Conservation (phyloP, 2,888 invertebrate genomes). For the Lepidonotus clava region DNA sequence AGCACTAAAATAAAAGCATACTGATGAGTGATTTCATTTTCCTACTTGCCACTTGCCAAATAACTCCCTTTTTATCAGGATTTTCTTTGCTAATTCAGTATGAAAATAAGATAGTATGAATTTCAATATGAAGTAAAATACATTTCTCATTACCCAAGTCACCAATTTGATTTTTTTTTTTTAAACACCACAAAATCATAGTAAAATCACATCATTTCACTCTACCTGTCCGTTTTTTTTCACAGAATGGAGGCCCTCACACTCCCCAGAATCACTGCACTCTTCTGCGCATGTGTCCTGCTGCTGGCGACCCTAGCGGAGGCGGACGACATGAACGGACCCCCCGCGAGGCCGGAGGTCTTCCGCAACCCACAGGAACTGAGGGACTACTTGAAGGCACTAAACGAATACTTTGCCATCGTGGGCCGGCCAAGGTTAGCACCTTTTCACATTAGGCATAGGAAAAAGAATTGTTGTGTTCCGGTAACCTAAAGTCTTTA, state of each 20-base stretch:
- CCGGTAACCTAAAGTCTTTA: too few relatives aligned
- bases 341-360: constrained; percentile 62
- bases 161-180: not conserved
- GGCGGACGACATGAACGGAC: constrained; percentile 62
- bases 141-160: too few relatives aligned
- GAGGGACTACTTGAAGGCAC: constrained; percentile 81
- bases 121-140: too few relatives aligned
- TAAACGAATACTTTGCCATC: constrained; percentile 83
- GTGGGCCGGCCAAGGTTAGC: constrained; percentile 81
- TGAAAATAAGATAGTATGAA: too few relatives aligned
- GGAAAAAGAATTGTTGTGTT: too few relatives aligned
- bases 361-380: constrained; percentile 65
- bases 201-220: not conserved
- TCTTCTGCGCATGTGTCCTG: not conserved
- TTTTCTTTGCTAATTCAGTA: too few relatives aligned
- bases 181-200: too few relatives aligned
- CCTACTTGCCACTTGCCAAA: too few relatives aligned
- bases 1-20: too few relatives aligned
- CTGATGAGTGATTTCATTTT: too few relatives aligned
- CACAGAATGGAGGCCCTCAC: constrained; percentile 8
- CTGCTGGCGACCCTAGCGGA: constrained; percentile 17
- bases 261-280: not conserved
- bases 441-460: not conserved
- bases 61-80: too few relatives aligned
- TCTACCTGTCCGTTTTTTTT: not conserved